A percentile compares a stretch with the other conserved stretches of the same genome.
phyloP scores from a whole-genome alignment of 2,888 invertebrate species.

The Oscheius sp. region DNA sequence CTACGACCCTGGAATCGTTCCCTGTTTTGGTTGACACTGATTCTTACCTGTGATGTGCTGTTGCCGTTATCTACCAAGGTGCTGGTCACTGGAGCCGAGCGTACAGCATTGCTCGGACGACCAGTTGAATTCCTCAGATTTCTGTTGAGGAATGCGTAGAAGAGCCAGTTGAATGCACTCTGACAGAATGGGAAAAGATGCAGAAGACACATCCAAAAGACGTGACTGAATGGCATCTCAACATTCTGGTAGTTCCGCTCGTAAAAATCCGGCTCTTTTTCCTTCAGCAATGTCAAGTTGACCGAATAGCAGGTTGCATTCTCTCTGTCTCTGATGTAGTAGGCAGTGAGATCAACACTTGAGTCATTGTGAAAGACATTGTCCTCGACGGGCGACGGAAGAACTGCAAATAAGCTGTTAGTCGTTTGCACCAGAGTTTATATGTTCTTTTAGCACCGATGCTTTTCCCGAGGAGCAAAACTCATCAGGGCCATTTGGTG shows the following conservation, averaged over 20 bases:
- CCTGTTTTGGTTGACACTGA: neutral
- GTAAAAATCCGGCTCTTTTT: conserved; percentile 11
- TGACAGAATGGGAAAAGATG: conserved; percentile 71
- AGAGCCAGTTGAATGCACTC: conserved; percentile 72
- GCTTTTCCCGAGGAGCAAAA: neutral
- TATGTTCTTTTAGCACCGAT: conserved; percentile 5
- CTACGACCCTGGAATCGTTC: conserved; percentile 39
- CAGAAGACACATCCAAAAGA: conserved; percentile 62
- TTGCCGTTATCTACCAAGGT: conserved; percentile 52
- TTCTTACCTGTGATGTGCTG: conserved; percentile 34
- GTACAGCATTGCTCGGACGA: conserved; percentile 47
- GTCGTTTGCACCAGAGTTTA: neutral
- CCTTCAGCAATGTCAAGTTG: conserved; percentile 17
- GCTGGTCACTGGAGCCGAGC: conserved; percentile 49
- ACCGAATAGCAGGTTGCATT: conserved; percentile 14
- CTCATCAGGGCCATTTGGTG: conserved; percentile 24
- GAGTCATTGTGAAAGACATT: too few species aligned
- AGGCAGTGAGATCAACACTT: too few species aligned
- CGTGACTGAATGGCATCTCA: neutral
- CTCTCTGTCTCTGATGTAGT: neutral
- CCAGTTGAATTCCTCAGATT: conserved; percentile 50
- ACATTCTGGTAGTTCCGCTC: neutral
- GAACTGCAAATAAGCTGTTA: conserved; percentile 16
- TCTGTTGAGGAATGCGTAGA: conserved; percentile 72
- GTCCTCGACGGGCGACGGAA: neutral